Conservation (phyloP, 2,113 vertebrate genomes). For the Pollimyrus isidori region DNA sequence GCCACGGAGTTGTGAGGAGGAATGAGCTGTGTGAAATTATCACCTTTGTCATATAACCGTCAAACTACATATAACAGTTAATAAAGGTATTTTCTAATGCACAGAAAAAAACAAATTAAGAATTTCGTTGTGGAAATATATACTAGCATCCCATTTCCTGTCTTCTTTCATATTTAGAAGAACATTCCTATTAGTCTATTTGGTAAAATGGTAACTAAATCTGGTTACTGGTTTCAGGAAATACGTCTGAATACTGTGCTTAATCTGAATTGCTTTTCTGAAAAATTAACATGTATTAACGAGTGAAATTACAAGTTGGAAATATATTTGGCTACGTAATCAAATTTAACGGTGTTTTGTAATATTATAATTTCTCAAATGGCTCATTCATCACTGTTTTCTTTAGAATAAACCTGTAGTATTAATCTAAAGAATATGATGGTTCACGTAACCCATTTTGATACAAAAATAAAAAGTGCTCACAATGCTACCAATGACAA, state of each 20-base stretch:
- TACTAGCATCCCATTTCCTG: background rate
- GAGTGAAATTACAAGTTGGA: background rate
- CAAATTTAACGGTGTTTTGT: background rate
- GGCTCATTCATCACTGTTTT: background rate
- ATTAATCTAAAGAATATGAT: background rate
- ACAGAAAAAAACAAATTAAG: background rate
- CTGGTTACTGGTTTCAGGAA: background rate
- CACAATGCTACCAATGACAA: background rate
- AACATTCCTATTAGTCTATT: background rate
- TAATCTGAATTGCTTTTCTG: background rate
- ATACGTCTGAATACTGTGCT: background rate
- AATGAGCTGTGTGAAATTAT: background rate
- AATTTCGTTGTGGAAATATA: background rate
- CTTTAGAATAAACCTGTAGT: background rate
- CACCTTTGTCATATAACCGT: background rate
- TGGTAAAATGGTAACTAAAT: background rate
- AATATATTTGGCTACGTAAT: background rate
- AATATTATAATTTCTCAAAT: background rate
- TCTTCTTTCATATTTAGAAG: background rate
- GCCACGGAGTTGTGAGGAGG: too few relatives aligned
- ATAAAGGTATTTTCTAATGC: background rate
- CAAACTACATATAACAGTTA: background rate
- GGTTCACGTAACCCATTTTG: background rate
- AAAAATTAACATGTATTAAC: background rate
- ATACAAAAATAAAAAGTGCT: background rate